Evolutionary conservation across 2,888 invertebrate genomes (phyloP).

Genomic region (Gandaritis pyraliata): DNA sequence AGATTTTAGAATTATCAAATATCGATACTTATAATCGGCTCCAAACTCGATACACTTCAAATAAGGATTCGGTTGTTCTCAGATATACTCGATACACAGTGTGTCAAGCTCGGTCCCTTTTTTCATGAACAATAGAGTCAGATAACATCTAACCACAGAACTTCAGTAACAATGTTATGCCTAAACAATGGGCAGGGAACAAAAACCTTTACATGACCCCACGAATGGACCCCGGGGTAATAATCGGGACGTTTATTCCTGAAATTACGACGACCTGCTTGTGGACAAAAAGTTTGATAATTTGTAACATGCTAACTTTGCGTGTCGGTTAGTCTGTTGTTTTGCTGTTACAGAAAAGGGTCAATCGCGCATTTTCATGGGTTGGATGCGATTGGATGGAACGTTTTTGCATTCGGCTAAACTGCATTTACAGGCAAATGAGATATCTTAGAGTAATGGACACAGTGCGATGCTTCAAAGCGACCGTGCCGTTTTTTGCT

Average conservation of each 20-base stretch:
- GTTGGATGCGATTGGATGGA: too few relatives aligned
- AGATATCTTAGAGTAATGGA: too few relatives aligned
- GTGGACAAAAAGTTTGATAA: slow-evolving; percentile 38
- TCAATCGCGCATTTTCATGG: too few relatives aligned
- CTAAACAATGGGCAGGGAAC: slow-evolving; percentile 38
- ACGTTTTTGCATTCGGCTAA: too few relatives aligned
- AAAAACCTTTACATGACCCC: slow-evolving; percentile 36
- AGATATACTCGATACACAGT: slow-evolving; percentile 33
- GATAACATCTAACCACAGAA: slow-evolving; percentile 43
- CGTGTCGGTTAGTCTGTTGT: slow-evolving; percentile 1
- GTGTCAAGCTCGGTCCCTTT: slow-evolving; percentile 35
- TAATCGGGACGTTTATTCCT: slow-evolving; percentile 35
- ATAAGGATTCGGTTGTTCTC: slow-evolving; percentile 21
- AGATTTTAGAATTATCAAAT: neutral
- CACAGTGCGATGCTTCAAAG: too few relatives aligned
- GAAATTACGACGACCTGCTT: slow-evolving; percentile 31
- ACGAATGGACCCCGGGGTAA: slow-evolving; percentile 33
- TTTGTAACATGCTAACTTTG: slow-evolving; percentile 35
- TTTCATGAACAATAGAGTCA: slow-evolving; percentile 38
- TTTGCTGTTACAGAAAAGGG: too few relatives aligned
- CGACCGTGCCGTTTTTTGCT: too few relatives aligned
- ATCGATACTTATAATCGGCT: neutral
- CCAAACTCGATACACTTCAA: slow-evolving; percentile 9
- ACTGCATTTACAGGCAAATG: too few relatives aligned
- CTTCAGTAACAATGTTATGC: slow-evolving; percentile 38